Conservation (phyloP, 1,140 invertebrate genomes). For the Semibalanus balanoides region DNA sequence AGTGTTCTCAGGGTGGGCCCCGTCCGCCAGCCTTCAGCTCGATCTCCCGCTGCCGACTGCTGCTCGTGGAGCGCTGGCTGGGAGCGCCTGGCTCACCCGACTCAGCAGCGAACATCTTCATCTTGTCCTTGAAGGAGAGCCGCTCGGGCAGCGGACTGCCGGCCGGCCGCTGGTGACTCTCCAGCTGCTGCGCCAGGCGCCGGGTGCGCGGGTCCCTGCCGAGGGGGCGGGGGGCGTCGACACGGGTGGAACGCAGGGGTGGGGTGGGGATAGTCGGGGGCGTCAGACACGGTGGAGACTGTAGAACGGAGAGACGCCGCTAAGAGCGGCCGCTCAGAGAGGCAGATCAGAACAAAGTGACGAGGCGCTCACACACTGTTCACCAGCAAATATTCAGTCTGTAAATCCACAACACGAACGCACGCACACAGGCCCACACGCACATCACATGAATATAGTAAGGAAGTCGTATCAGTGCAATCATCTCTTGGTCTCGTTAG, state of each 20-base stretch:
- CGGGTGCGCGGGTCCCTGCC: conserved; percentile 63
- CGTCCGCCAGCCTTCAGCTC: conserved; percentile 31
- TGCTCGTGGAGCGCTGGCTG: conserved; percentile 83
- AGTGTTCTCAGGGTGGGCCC: not conserved
- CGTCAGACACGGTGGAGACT: too few relatives aligned
- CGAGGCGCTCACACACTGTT: too few relatives aligned
- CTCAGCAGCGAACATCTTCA: conserved; percentile 93
- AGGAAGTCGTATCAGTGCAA: too few relatives aligned
- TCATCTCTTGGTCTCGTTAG: too few relatives aligned
- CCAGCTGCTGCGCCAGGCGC: conserved; percentile 59
- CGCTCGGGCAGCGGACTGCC: conserved; percentile 57
- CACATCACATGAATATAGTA: too few relatives aligned
- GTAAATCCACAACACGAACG: too few relatives aligned
- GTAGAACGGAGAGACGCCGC: too few relatives aligned
- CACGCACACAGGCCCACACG: too few relatives aligned
- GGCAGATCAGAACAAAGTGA: not conserved
- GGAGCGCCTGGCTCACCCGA: conserved; percentile 72
- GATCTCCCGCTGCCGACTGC: conserved; percentile 79
- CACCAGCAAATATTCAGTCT: too few relatives aligned
- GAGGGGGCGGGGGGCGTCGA: not conserved
- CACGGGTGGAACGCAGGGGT: not conserved
- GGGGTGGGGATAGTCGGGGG: too few relatives aligned
- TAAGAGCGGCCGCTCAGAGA: too few relatives aligned
- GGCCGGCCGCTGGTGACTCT: conserved; percentile 44
- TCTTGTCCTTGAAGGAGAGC: conserved; percentile 84